Conservation (phyloP, 2,888 invertebrate species). For the Coenonympha arcania region DNA sequence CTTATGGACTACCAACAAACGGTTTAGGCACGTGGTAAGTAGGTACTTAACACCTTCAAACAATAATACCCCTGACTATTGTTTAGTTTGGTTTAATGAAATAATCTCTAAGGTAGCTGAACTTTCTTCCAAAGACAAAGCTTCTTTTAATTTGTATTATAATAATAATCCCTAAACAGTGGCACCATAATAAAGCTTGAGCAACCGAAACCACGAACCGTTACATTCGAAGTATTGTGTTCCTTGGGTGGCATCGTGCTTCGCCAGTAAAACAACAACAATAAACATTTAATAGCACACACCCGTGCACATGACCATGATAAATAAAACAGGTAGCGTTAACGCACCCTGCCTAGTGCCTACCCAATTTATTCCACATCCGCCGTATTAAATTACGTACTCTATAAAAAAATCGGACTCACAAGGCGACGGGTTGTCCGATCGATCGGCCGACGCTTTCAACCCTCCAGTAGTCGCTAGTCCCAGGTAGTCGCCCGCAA, state of each 20-base stretch:
- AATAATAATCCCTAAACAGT: constrained; percentile 50
- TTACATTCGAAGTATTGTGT: constrained; percentile 56
- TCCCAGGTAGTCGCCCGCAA: constrained; percentile 69
- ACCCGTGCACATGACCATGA: constrained; percentile 43
- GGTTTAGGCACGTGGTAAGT: background rate
- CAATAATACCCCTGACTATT: background rate
- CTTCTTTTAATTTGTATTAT: constrained; percentile 45
- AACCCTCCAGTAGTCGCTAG: constrained; percentile 56
- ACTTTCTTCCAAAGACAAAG: background rate
- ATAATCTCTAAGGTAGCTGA: background rate
- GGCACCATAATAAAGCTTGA: constrained; percentile 53
- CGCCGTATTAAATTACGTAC: constrained; percentile 68
- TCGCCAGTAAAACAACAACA: constrained; percentile 45
- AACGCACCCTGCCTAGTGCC: constrained; percentile 68
- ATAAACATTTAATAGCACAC: constrained; percentile 31
- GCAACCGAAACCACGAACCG: constrained; percentile 54
- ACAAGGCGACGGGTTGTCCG: constrained; percentile 63
- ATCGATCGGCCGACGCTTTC: constrained; percentile 53
- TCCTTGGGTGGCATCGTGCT: constrained; percentile 36
- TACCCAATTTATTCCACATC: constrained; percentile 73
- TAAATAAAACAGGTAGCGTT: constrained; percentile 68
- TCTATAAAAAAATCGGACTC: constrained; percentile 54
- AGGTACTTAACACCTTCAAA: background rate
- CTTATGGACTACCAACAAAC: no score
- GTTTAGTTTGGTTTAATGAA: constrained; percentile 4